Conservation (phyloP, 2,888 invertebrate genomes). For the Brenthis ino region DNA sequence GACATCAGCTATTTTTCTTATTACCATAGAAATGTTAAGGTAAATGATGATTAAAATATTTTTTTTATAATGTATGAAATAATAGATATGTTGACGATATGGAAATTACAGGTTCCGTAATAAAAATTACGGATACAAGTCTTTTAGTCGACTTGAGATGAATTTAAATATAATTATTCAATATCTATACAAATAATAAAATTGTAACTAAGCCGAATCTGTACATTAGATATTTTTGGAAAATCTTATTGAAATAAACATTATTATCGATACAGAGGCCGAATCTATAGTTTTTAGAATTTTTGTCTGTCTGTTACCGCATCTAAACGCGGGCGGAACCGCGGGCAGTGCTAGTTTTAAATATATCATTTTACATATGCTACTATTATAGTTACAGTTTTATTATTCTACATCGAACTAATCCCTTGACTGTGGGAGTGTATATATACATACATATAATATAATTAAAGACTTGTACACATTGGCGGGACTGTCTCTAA, state of each 20-base stretch:
- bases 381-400: not conserved
- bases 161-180: no score
- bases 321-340: no score
- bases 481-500: not conserved
- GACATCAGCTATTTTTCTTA: no score
- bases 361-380: not conserved
- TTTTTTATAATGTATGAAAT: not conserved
- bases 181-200: no score
- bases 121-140: slow-evolving; percentile 35
- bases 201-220: no score
- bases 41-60: not conserved
- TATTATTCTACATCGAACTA: slow-evolving; percentile 22
- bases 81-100: not conserved
- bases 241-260: no score
- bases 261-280: no score
- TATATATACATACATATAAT: not conserved
- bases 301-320: no score
- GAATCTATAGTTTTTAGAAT: no score
- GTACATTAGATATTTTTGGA: no score
- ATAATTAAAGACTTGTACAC: slow-evolving; percentile 18
- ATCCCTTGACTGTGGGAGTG: not conserved
- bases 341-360: not conserved
- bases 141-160: slow-evolving; percentile 24
- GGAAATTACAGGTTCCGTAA: slow-evolving; percentile 25
- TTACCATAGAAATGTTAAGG: no score